Conservation (phyloP, 1,140 invertebrate genomes). For the Globodera ellingtonae region DNA sequence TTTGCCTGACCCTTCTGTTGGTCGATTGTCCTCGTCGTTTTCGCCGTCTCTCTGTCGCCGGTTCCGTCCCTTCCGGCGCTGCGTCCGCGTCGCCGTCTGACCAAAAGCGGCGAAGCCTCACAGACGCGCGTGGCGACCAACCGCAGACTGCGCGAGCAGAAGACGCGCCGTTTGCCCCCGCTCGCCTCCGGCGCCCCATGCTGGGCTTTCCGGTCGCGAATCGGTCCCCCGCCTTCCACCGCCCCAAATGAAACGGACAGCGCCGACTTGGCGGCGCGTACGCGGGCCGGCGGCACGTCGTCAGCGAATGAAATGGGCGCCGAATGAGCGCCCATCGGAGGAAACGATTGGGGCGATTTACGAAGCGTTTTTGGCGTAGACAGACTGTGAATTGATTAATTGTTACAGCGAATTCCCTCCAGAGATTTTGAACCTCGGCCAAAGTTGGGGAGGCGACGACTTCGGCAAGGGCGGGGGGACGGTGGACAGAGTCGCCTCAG, state of each 20-base stretch:
- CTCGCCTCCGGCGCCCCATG: neutral
- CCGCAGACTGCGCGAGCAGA: conserved; percentile 34
- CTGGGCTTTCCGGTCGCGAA: neutral
- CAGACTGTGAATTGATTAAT: neutral
- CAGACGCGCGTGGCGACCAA: conserved; percentile 27
- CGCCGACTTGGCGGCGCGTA: conserved; percentile 19
- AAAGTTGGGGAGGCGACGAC: neutral
- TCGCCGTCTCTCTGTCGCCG: neutral
- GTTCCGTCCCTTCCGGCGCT: neutral
- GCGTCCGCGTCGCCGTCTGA: conserved; percentile 9
- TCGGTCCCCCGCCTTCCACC: conserved; percentile 2
- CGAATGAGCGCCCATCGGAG: conserved; percentile 14
- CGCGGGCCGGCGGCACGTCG: neutral
- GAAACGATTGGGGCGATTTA: conserved; percentile 31
- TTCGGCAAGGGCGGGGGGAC: neutral
- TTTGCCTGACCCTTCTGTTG: neutral
- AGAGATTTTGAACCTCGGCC: neutral
- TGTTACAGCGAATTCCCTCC: neutral
- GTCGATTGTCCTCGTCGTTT: neutral
- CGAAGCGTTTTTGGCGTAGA: conserved; percentile 21
- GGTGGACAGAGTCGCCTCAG: neutral
- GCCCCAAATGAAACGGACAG: conserved; percentile 31
- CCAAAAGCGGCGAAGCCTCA: conserved; percentile 32
- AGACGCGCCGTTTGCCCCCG: conserved; percentile 17
- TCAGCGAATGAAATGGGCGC: neutral